Percentiles rank a stretch among this genome's conserved stretches.
phyloP scores from a whole-genome alignment of 2,888 invertebrate genomes.

The Coleophora deauratella region DNA sequence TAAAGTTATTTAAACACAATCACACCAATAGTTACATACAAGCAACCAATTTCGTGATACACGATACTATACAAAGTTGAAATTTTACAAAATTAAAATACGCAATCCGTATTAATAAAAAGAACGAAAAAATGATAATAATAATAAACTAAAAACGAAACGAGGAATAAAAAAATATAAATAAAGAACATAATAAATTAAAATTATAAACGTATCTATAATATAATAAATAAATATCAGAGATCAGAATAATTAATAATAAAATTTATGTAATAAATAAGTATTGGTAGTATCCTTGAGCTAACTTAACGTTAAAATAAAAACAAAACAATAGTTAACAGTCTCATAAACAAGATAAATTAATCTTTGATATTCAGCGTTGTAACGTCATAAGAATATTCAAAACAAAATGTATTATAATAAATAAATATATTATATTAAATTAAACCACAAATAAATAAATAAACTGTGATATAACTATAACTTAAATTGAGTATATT shows the following conservation, averaged over 20 bases:
- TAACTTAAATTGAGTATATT: conserved; percentile 11
- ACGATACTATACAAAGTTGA: conserved; percentile 29
- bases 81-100: too few species aligned
- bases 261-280: conserved; percentile 5
- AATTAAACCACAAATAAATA: conserved; percentile 11
- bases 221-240: conserved; percentile 6
- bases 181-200: conserved; percentile 9
- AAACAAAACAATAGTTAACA: not conserved
- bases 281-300: not conserved
- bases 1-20: conserved; percentile 15
- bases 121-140: too few species aligned
- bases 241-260: conserved; percentile 11
- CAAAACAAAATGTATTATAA: conserved; percentile 6
- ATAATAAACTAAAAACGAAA: conserved; percentile 17
- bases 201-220: conserved; percentile 10
- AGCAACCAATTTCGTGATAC: conserved; percentile 29
- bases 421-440: conserved; percentile 3
- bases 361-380: not conserved
- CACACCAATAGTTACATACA: conserved; percentile 27
- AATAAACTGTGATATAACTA: conserved; percentile 6
- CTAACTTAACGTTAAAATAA: not conserved
- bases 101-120: too few species aligned
- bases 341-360: not conserved
- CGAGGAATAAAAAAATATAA: conserved; percentile 17
- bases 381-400: too few species aligned